Evolutionary conservation across 2,797 vertebrate species (phyloP).

Genomic region (Oryzias sinensis): DNA sequence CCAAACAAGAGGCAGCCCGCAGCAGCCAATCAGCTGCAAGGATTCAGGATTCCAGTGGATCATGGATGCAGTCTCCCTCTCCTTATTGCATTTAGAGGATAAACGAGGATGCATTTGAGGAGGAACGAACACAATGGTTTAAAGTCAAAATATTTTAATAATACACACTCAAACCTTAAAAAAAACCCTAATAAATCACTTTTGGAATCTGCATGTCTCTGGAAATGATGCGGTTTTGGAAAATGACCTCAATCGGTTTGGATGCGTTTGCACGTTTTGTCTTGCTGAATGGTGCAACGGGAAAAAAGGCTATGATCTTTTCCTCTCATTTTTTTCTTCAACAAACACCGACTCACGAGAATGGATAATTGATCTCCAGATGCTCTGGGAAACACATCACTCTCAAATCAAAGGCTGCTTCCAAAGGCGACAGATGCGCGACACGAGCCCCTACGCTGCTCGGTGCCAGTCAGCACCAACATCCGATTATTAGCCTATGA

Average conservation of each 20-base stretch:
- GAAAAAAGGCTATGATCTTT: constrained; percentile 38
- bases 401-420: constrained; percentile 66
- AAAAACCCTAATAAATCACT: neutral
- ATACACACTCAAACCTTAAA: no score
- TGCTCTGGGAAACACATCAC: constrained; percentile 65
- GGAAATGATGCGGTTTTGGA: constrained; percentile 36
- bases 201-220: constrained; percentile 11
- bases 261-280: constrained; percentile 35
- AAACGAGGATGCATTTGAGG: constrained; percentile 11
- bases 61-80: constrained; percentile 65
- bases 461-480: constrained; percentile 31
- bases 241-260: constrained; percentile 40
- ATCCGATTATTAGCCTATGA: constrained; percentile 38
- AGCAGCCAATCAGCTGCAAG: constrained; percentile 94
- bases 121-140: neutral
- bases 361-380: constrained; percentile 73
- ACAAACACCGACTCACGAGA: constrained; percentile 43
- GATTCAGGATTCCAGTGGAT: constrained; percentile 86
- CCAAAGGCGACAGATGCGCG: constrained; percentile 69
- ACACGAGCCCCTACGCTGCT: constrained; percentile 12
- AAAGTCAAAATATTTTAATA: no score
- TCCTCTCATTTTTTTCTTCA: constrained; percentile 1
- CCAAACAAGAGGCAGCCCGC: constrained; percentile 87
- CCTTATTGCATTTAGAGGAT: constrained; percentile 49
- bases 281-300: constrained; percentile 18